phyloP scores from a whole-genome alignment of 2,797 vertebrate species.

The Brachyrhaphis roseni region DNA sequence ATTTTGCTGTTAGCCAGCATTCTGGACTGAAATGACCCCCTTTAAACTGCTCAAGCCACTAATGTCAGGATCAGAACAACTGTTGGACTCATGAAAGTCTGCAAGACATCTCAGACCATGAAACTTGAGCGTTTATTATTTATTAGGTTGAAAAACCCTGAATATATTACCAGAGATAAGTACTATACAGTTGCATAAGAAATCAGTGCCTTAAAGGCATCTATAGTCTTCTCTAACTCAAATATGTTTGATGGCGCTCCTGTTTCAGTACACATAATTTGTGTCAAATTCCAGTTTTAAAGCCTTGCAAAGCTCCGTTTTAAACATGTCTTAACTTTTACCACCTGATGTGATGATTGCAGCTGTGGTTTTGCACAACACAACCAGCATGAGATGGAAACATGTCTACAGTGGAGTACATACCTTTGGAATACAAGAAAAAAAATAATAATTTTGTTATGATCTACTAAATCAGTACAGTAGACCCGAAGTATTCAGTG shows the following conservation, averaged over 20 bases:
- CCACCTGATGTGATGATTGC: not conserved
- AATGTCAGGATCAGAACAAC: not conserved
- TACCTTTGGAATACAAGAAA: not conserved
- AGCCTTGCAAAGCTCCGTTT: not conserved
- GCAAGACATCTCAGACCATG: not conserved
- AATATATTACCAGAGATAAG: not conserved
- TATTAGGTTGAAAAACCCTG: not conserved
- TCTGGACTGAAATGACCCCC: not conserved
- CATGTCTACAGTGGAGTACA: not conserved
- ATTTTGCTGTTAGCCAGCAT: not conserved
- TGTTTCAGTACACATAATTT: not conserved
- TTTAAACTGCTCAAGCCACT: not conserved
- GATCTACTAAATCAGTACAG: not conserved
- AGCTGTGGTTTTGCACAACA: not conserved
- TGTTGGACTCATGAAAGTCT: not conserved
- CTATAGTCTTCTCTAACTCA: not conserved
- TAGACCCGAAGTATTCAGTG: not conserved
- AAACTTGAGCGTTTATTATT: not conserved
- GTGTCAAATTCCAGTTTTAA: not conserved
- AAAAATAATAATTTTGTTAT: not conserved
- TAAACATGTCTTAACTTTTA: not conserved
- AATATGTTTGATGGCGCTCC: not conserved
- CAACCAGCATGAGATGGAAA: not conserved
- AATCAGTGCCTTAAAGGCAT: not conserved
- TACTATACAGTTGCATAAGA: not conserved